These are phyloP conservation scores for Aegypius monachus DNA, from an alignment of 2,113 vertebrate species.

Conservation along the genomic window DNA sequence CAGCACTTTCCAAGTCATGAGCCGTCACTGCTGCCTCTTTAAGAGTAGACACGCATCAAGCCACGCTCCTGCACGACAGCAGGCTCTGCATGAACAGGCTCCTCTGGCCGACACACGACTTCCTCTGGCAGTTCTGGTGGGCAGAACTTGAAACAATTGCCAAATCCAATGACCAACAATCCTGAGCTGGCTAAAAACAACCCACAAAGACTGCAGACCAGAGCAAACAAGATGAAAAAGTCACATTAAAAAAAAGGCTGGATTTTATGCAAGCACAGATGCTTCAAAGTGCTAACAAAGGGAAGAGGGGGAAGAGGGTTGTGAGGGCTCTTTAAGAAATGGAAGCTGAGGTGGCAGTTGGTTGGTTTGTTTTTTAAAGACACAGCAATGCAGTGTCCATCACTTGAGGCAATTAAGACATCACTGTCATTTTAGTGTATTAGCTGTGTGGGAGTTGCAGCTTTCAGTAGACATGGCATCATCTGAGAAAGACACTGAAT, in stretches of 20 bases:
- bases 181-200: conserved; percentile 78
- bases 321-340: background rate
- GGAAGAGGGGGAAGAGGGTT: background rate
- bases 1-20: background rate
- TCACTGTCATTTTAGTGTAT: background rate
- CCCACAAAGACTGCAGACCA: conserved; percentile 60
- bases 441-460: background rate
- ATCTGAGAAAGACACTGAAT: background rate
- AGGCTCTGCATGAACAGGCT: conserved; percentile 66
- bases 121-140: conserved; percentile 74
- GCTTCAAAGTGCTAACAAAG: conserved; percentile 42
- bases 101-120: conserved; percentile 71
- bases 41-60: conserved; percentile 46
- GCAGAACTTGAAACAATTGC: conserved; percentile 65
- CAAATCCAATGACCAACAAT: conserved; percentile 72
- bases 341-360: background rate
- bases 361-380: background rate
- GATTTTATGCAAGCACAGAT: conserved; percentile 55
- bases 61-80: conserved; percentile 65
- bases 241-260: conserved; percentile 69
- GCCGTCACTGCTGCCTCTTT: conserved; percentile 59
- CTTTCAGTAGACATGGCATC: background rate
- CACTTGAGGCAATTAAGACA: background rate
- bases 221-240: conserved; percentile 73
- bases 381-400: background rate